Base-by-base conservation (phyloP, 1,140 invertebrate genomes). In the Ceratitis capitata region DNA sequence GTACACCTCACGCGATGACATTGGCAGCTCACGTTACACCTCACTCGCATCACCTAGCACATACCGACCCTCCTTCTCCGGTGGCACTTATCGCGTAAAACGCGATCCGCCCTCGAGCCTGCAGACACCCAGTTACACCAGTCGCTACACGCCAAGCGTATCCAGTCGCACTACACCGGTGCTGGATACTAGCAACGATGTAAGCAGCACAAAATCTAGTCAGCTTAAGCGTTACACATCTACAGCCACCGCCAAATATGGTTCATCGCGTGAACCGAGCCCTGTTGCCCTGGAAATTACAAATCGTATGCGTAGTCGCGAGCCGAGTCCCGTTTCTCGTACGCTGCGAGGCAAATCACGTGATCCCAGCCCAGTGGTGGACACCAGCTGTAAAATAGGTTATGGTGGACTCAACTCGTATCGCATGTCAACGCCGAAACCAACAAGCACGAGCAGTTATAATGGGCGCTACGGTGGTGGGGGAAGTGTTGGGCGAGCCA, bases 31-130 rank as follows among this genome's bases (percentile, higher is more conserved):
- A 19, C 88, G 90, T 1, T 91, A 91, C 61, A 39, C 56, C 2
- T 86, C 86, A 5, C 82, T 92, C 64, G 85, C 89, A 85, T 88
- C 91, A 29, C 91, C 91, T 14, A 89, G 88, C 42, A 85, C 89
- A 47, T 92, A 90, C 85, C 88, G 91, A 49, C 91, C 91, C 0
- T 92, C 91, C 1, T 92, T 91, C 85, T 91, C 91, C 0, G 89
- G 91, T 1, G 91, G 91, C 7, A 92, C 91, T 0, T 92, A 92
- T 86, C 91, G 91, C 47, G 85, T 89, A 3, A 89, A 90, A 83
- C 88, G 90, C 16, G 89, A 91, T 83, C 84, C 87, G 0, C 47
- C 88, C 12, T 32, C 86, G 5, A 58, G 88, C 16, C 64, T 83
- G 9, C 83, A 86, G 35, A 83, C 86, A 58, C 26, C 85, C 45